A percentile compares a stretch with the other conserved stretches of the same genome.
phyloP scores from a whole-genome alignment of 2,113 vertebrate genomes.

The Eurypyga helias region DNA sequence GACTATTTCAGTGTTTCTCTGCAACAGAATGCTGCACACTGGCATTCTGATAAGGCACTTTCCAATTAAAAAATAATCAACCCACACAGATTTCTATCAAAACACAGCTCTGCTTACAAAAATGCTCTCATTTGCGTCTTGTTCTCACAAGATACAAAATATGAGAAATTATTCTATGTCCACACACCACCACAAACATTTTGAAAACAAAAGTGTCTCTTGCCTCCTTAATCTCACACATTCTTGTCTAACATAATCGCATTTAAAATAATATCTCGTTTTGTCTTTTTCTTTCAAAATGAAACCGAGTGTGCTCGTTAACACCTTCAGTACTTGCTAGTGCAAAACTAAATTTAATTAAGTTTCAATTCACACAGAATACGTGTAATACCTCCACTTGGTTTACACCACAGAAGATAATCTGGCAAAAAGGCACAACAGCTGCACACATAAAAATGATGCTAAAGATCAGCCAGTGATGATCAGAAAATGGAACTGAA shows the following conservation, averaged over 20 bases:
- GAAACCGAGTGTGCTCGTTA: background rate
- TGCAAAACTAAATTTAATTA: background rate
- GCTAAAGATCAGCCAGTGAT: background rate
- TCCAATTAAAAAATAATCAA: slow-evolving; percentile 33
- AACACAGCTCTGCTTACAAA: slow-evolving; percentile 27
- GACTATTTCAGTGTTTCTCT: background rate
- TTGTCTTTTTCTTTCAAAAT: background rate
- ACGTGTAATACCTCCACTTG: background rate
- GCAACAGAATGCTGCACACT: background rate
- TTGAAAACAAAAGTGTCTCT: slow-evolving; percentile 10
- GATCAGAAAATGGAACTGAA: background rate
- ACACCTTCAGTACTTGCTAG: background rate
- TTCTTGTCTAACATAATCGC: slow-evolving; percentile 34
- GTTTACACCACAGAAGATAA: background rate
- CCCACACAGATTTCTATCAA: background rate
- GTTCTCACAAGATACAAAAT: slow-evolving; percentile 31
- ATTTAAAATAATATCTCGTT: background rate
- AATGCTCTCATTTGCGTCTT: slow-evolving; percentile 32
- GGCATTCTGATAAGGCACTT: background rate
- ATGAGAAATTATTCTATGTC: slow-evolving; percentile 24
- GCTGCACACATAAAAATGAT: background rate
- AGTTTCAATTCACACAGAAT: background rate
- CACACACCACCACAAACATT: background rate
- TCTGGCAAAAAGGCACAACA: background rate
- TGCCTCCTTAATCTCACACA: slow-evolving; percentile 35